Evolutionary conservation across 2,888 invertebrate species (phyloP).

Genomic region (Argyra leucocephala): DNA sequence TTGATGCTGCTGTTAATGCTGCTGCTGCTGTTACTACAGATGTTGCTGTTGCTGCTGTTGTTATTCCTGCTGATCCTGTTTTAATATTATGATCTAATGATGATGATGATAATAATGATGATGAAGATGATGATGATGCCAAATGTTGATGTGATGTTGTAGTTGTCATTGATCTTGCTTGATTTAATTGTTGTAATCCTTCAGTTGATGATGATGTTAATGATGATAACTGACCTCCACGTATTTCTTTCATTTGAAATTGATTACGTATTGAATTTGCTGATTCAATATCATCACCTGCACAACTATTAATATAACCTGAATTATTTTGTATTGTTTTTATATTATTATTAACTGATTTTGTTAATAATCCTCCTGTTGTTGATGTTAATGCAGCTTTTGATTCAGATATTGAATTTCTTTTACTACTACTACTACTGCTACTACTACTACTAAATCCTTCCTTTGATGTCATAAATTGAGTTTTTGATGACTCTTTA

Average conservation of each 20-base stretch:
- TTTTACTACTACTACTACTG: conserved; percentile 60
- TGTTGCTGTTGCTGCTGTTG: conserved; percentile 80
- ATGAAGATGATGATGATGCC: conserved; percentile 77
- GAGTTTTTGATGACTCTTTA: conserved; percentile 64
- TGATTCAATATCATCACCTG: neutral
- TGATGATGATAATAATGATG: conserved; percentile 70
- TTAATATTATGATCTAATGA: no score
- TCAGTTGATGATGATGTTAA: conserved; percentile 15
- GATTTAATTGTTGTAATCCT: conserved; percentile 16
- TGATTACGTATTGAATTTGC: neutral
- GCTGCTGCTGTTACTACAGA: conserved; percentile 75
- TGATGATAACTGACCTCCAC: conserved; percentile 9
- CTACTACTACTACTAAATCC: conserved; percentile 46
- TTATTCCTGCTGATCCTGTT: no score
- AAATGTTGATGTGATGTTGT: conserved; percentile 15
- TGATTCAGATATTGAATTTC: conserved; percentile 62
- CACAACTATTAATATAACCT: neutral
- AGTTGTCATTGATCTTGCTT: conserved; percentile 17
- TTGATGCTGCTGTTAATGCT: no score
- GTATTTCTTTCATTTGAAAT: neutral
- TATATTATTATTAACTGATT: neutral
- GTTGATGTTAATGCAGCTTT: conserved; percentile 52
- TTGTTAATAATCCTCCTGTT: conserved; percentile 57
- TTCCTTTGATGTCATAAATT: conserved; percentile 64
- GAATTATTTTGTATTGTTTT: no score